Evolutionary conservation across 1,140 invertebrate genomes (phyloP), one percentile per base, ranked within the genome.

Genomic region (Spodoptera litura): DNA sequence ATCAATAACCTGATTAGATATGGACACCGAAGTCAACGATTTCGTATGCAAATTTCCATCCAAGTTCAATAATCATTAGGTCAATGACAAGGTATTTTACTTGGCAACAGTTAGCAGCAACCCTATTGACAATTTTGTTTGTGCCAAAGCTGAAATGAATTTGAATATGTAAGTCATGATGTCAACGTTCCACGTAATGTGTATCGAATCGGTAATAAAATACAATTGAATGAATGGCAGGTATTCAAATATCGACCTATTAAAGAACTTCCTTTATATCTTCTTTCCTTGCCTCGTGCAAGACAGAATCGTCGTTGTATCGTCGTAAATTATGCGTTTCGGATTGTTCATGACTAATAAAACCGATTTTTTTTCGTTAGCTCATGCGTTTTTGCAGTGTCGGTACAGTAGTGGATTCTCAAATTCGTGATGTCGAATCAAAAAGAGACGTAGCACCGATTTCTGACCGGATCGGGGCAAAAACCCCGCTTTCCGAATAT

Each of bases 351-450:
- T 78, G 78, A 77, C 59, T 78, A 81, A 85, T 85, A 85, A 86
- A 88, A 81, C 78, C 78, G 79, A 82, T 87, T 83, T 31, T 85
- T 53, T 85, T 84, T 82, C 51, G 85, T 87, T 86, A 84, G 82
- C 81, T 84, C 82, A 78, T 64, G 27, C 68, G 31, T 55, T 79
- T 81, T 79, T 77, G 51, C 27, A 68, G 38, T 8, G 49, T 58
- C 11, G 13, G 31, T 77, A 76, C 66, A 52, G 35, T 15, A 61
- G 72, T 52, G 35, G 20, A 10, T 56, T 52, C 13, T 27, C 71
- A 27, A 68, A 31, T 70, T 56, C 35, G 71, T 75, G 77, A 81
- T 81, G 56, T 71, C 78, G 49, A 25, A 66, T 66, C 53, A 27
- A 78, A 78, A 68, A 68, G 49, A 78, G 52, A 74, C 51, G 35